Conservation (phyloP, 1,140 invertebrate genomes). For the Conopomorpha cramerella region DNA sequence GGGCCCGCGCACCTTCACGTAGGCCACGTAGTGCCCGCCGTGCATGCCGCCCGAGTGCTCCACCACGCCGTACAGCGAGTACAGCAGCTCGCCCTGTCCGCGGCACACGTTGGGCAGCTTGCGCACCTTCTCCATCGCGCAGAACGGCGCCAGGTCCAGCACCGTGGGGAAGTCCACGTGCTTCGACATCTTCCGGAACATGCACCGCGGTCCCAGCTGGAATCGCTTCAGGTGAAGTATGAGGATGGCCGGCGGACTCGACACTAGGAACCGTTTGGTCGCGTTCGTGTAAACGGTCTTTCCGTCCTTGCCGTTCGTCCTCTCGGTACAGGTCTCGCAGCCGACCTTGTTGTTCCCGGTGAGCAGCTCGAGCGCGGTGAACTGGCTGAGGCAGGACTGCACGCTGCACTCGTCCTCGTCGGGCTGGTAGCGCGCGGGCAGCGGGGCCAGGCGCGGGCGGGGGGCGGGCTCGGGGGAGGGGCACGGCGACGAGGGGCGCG, state of each 20-base stretch:
- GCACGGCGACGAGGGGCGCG: constrained; percentile 23
- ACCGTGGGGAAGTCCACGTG: constrained; percentile 87
- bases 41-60: constrained; percentile 90
- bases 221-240: constrained; percentile 95
- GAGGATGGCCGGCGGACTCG: constrained; percentile 87
- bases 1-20: constrained; percentile 76
- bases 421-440: constrained; percentile 69
- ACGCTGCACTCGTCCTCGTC: constrained; percentile 81
- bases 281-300: constrained; percentile 88
- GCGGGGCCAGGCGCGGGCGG: constrained; percentile 45
- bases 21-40: constrained; percentile 96
- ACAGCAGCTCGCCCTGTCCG: constrained; percentile 74
- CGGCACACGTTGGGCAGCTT: constrained; percentile 65
- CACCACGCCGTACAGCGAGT: constrained; percentile 93
- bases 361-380: constrained; percentile 87
- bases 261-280: constrained; percentile 90
- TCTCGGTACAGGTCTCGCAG: constrained; percentile 86
- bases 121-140: constrained; percentile 74
- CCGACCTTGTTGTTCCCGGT: constrained; percentile 90
- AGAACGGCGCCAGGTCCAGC: constrained; percentile 90
- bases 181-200: constrained; percentile 79
- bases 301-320: constrained; percentile 65
- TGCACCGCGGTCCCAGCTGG: constrained; percentile 64
- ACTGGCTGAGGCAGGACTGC: constrained; percentile 88
- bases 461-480: constrained; percentile 16